Evolutionary conservation across 2,888 invertebrate genomes (phyloP).

Genomic region (Phyllotreta cruciferae): DNA sequence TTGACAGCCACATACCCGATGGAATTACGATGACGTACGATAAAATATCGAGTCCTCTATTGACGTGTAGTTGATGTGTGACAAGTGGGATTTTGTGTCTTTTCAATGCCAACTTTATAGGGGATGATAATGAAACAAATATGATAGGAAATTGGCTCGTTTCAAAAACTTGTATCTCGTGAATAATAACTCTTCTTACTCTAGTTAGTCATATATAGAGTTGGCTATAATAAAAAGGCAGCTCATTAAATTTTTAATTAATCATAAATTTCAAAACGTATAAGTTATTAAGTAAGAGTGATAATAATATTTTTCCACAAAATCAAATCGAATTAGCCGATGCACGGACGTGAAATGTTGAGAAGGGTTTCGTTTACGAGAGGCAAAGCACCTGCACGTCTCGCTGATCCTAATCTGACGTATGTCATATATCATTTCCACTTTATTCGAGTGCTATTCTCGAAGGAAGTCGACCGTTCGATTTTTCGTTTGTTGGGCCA

Average conservation of each 20-base stretch:
- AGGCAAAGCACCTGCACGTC: slow-evolving; percentile 43
- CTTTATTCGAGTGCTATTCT: slow-evolving; percentile 28
- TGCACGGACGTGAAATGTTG: slow-evolving; percentile 20
- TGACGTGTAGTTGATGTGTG: slow-evolving; percentile 27
- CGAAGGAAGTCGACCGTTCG: slow-evolving; percentile 22
- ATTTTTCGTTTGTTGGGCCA: slow-evolving; percentile 15
- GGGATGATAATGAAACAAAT: too few species aligned
- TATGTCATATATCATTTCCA: slow-evolving; percentile 45
- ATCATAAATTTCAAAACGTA: slow-evolving; percentile 20
- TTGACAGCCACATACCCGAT: slow-evolving; percentile 28
- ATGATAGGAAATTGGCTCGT: too few species aligned
- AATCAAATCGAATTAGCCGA: slow-evolving; percentile 33
- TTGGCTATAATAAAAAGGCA: too few species aligned
- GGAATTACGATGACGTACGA: slow-evolving; percentile 27
- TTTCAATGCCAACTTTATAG: slow-evolving; percentile 6
- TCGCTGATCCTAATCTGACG: slow-evolving; percentile 43
- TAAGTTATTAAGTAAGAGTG: not conserved
- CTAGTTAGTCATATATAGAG: too few species aligned
- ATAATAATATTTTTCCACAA: slow-evolving; percentile 33
- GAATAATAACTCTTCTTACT: too few species aligned
- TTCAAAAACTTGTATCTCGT: too few species aligned
- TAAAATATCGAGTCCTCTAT: slow-evolving; percentile 5
- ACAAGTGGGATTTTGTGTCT: slow-evolving; percentile 14
- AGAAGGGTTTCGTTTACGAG: slow-evolving; percentile 32
- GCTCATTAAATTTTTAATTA: too few species aligned